phyloP scores from a whole-genome alignment of 2,113 vertebrate species.

The Corynorhinus townsendii region DNA sequence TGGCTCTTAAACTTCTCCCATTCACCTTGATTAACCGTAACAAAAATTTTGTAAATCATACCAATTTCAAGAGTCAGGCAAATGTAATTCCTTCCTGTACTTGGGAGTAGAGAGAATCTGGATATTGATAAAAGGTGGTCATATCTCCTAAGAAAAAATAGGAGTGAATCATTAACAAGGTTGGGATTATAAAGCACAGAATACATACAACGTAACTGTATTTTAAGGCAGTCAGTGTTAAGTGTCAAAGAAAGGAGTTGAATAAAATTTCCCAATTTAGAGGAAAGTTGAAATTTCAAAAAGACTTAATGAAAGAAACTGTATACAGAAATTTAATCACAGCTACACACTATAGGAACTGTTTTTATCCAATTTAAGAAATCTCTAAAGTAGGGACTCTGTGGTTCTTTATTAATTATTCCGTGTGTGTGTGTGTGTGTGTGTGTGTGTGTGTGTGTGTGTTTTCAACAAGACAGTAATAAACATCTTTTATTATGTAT shows the following conservation, averaged over 20 bases:
- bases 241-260: neutral
- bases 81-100: neutral
- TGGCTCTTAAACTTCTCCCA: neutral
- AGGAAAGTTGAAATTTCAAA: neutral
- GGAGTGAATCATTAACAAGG: neutral
- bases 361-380: neutral
- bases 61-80: neutral
- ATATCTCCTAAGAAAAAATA: neutral
- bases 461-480: neutral
- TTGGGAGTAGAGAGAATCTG: neutral
- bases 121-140: neutral
- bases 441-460: neutral
- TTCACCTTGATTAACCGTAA: neutral
- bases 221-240: neutral
- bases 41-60: neutral
- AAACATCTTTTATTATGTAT: neutral
- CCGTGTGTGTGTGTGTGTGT: neutral
- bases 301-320: neutral
- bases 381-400: neutral
- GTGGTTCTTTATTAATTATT: neutral
- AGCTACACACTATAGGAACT: neutral
- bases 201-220: neutral
- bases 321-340: neutral
- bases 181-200: neutral
- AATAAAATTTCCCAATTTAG: neutral